Evolutionary conservation across 2,113 vertebrate species (phyloP).

Genomic region (Oxyruncus cristatus): DNA sequence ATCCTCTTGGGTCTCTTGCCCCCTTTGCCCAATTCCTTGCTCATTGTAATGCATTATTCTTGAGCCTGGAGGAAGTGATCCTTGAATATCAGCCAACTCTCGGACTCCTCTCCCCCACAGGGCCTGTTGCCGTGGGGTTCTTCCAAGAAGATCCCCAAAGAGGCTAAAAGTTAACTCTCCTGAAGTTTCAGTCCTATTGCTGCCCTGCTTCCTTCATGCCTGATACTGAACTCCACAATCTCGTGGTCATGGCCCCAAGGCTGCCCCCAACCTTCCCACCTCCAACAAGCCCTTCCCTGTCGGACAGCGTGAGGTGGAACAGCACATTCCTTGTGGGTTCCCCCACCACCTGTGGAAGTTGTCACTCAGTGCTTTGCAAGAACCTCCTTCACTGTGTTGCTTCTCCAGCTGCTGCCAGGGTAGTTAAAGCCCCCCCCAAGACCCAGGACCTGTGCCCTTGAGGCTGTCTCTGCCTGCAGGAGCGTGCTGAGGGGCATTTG

Average conservation of each 20-base stretch:
- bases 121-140: too few relatives aligned
- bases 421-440: not conserved
- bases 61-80: not conserved
- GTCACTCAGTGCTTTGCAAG: not conserved
- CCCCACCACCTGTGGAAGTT: not conserved
- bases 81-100: too few relatives aligned
- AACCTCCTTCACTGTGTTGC: not conserved
- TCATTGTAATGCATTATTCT: not conserved
- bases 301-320: not conserved
- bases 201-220: not conserved
- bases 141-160: not conserved
- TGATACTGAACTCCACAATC: not conserved
- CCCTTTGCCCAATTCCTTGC: not conserved
- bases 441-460: not conserved
- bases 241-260: not conserved
- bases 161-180: not conserved
- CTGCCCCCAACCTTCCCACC: not conserved
- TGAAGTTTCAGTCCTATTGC: not conserved
- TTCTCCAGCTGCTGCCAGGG: not conserved
- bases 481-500: not conserved
- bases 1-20: not conserved
- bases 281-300: not conserved
- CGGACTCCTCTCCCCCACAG: too few relatives aligned
- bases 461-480: not conserved
- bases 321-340: not conserved